Evolutionary conservation across 2,797 vertebrate genomes (phyloP).

Genomic region (Varecia variegata): DNA sequence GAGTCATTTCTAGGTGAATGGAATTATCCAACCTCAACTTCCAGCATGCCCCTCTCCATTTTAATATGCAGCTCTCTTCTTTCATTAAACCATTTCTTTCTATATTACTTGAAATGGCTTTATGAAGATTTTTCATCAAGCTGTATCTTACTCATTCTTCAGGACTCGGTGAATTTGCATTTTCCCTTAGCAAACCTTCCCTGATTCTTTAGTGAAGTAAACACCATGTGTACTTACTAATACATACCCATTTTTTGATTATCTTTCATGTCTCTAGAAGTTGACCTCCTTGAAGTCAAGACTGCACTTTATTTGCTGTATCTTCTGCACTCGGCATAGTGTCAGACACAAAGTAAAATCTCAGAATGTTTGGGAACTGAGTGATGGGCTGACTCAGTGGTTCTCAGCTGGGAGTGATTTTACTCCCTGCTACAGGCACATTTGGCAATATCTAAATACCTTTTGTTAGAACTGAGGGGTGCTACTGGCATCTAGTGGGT

Average conservation of each 20-base stretch:
- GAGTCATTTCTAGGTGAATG: background rate
- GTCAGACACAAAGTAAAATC: background rate
- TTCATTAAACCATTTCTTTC: background rate
- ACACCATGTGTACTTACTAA: accelerated
- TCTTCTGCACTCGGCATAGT: background rate
- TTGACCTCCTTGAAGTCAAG: background rate
- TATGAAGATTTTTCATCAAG: background rate
- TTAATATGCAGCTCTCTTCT: background rate
- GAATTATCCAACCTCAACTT: background rate
- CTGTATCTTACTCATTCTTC: background rate
- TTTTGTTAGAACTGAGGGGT: background rate
- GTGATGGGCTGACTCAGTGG: too few species aligned
- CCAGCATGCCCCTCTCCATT: accelerated
- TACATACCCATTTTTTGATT: background rate
- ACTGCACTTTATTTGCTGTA: background rate
- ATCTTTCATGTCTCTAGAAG: background rate
- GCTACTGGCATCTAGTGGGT: background rate
- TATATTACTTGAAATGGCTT: background rate
- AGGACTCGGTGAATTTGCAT: background rate
- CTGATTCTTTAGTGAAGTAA: background rate
- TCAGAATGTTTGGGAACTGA: background rate
- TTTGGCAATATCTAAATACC: background rate
- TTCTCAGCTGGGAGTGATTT: background rate
- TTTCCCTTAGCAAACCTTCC: background rate
- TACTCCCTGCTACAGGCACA: background rate